phyloP scores from a whole-genome alignment of 2,113 vertebrate species.

The Neogobius melanostomus region DNA sequence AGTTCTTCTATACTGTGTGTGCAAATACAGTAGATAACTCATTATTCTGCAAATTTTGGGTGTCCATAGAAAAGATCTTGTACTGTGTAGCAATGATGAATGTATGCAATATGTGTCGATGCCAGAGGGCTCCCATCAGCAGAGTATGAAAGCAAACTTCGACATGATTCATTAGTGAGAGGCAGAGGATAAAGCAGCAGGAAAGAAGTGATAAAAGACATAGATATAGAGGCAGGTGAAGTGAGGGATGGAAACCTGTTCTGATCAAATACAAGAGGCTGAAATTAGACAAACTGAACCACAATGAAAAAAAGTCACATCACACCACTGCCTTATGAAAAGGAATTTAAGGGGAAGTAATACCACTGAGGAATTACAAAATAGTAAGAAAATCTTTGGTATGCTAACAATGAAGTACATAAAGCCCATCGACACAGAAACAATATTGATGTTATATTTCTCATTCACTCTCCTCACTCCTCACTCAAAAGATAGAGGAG shows the following conservation, averaged over 20 bases:
- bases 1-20: background rate
- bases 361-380: too few species aligned
- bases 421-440: too few species aligned
- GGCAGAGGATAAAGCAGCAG: conserved; percentile 5
- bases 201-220: conserved; percentile 9
- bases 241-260: conserved; percentile 6
- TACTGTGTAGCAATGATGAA: conserved; percentile 73
- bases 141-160: conserved; percentile 67
- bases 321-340: background rate
- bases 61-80: conserved; percentile 48
- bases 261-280: conserved; percentile 10
- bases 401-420: too few species aligned
- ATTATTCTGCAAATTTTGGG: conserved; percentile 31
- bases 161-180: conserved; percentile 72
- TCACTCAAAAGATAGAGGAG: too few species aligned
- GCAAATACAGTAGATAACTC: conserved; percentile 19
- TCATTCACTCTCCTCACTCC: too few species aligned
- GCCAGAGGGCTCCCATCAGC: conserved; percentile 76
- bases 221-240: conserved; percentile 20
- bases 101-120: conserved; percentile 76
- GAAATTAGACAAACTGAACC: conserved; percentile 2
- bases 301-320: background rate
- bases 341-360: too few species aligned
- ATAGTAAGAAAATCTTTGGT: too few species aligned
- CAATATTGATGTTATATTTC: too few species aligned